Percentiles rank a stretch among this genome's conserved stretches.
Conservation (phyloP, 2,797 vertebrate species). For the Aeoliscus strigatus region DNA sequence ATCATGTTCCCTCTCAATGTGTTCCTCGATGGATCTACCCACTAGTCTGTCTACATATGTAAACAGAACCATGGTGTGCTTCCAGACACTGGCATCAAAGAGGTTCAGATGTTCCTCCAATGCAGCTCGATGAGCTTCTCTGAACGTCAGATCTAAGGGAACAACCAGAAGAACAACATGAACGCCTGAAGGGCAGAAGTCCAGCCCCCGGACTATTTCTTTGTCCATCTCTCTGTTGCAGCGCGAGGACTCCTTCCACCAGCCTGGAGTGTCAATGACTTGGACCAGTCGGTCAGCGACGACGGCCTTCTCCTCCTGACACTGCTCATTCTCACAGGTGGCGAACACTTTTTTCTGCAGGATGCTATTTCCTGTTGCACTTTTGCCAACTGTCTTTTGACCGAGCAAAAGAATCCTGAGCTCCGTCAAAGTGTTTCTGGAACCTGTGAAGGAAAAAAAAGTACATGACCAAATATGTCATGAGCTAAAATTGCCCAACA, state of each 20-base stretch:
- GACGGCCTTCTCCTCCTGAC: neutral
- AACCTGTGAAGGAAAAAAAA: slow-evolving; percentile 21
- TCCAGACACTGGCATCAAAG: slow-evolving; percentile 43
- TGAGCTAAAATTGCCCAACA: no score
- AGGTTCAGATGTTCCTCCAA: slow-evolving; percentile 37
- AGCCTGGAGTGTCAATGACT: slow-evolving; percentile 50
- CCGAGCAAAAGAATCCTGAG: slow-evolving; percentile 39
- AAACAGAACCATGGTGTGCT: slow-evolving; percentile 49
- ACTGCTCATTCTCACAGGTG: slow-evolving; percentile 1
- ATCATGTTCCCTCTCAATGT: slow-evolving; percentile 41
- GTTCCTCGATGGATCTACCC: slow-evolving; percentile 40
- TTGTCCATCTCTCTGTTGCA: slow-evolving; percentile 23
- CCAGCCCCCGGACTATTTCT: slow-evolving; percentile 32
- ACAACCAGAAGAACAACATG: slow-evolving; percentile 46
- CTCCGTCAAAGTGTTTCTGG: slow-evolving; percentile 1
- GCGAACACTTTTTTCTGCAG: slow-evolving; percentile 29
- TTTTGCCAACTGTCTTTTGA: slow-evolving; percentile 45
- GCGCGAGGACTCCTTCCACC: slow-evolving; percentile 2
- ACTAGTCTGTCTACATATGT: slow-evolving; percentile 40
- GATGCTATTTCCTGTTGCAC: slow-evolving; percentile 42
- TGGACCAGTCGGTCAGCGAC: slow-evolving; percentile 23
- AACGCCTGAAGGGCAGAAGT: slow-evolving; percentile 19
- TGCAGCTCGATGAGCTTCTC: slow-evolving; percentile 5
- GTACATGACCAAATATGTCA: no score
- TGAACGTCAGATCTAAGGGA: slow-evolving; percentile 32